Evolutionary conservation across 2,797 vertebrate species (phyloP).

Genomic region (Dendrocincla tyrannina): DNA sequence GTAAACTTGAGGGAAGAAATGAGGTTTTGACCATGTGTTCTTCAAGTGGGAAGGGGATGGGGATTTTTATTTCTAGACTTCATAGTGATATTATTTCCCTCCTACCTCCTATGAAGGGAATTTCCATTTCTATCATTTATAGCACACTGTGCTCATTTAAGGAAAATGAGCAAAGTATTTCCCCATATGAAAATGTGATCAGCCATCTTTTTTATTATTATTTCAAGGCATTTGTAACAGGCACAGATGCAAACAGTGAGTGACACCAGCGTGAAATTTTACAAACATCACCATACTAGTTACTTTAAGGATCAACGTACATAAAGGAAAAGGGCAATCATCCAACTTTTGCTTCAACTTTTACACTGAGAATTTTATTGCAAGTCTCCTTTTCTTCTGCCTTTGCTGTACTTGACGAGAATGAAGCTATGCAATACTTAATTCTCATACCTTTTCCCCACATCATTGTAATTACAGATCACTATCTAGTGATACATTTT

Average conservation of each 20-base stretch:
- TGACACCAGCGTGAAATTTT: not conserved
- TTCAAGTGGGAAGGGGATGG: not conserved
- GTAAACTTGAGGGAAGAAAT: not conserved
- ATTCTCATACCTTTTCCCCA: not conserved
- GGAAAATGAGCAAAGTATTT: not conserved
- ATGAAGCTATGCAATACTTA: not conserved
- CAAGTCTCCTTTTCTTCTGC: not conserved
- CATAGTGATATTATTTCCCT: not conserved
- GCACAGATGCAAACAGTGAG: not conserved
- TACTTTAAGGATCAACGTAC: not conserved
- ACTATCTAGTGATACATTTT: not conserved
- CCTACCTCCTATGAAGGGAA: not conserved
- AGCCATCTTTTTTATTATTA: not conserved
- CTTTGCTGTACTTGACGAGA: not conserved
- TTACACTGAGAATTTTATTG: not conserved
- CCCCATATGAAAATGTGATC: not conserved
- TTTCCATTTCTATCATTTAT: not conserved
- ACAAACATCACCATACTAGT: not conserved
- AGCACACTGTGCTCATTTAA: not conserved
- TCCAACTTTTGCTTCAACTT: not conserved
- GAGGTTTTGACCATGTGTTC: not conserved
- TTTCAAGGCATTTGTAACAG: not conserved
- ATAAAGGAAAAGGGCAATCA: not conserved
- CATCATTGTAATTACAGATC: not conserved
- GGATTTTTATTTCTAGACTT: not conserved